Evolutionary conservation across 64 coral and sea anemone species (phyloP).

Genomic region (Catalaphyllia jardinei): DNA sequence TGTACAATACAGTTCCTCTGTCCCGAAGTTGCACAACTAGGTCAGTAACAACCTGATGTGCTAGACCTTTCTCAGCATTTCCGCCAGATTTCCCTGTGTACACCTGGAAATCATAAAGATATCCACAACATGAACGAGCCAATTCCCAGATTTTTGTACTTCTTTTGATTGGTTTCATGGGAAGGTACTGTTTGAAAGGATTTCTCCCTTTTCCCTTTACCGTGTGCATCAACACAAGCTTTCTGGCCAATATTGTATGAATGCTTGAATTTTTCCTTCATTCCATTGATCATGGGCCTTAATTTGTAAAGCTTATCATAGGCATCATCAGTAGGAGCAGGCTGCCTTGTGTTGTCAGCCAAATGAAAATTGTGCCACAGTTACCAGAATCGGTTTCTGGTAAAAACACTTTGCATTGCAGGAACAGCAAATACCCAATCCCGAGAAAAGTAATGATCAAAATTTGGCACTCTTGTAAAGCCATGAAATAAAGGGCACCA

Average conservation of each 20-base stretch:
- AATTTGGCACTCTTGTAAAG: background rate
- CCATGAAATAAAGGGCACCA: too few species aligned
- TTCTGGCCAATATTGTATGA: conserved; percentile 16
- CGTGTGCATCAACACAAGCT: conserved; percentile 31
- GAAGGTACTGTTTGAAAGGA: conserved; percentile 51
- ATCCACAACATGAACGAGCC: conserved; percentile 38
- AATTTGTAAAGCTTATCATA: conserved; percentile 16
- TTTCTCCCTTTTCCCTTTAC: conserved; percentile 34
- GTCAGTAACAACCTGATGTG: conserved; percentile 26
- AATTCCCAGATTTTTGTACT: conserved; percentile 24
- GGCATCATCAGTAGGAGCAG: background rate
- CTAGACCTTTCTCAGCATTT: background rate
- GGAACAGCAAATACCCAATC: background rate
- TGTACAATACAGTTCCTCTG: conserved; percentile 2
- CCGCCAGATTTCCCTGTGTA: conserved; percentile 30
- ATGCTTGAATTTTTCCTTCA: conserved; percentile 20
- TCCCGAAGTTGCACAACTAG: conserved; percentile 26
- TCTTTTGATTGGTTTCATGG: conserved; percentile 48
- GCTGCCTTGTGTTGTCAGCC: background rate
- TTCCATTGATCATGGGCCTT: background rate
- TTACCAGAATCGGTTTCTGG: background rate
- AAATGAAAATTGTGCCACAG: background rate
- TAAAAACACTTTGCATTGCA: background rate
- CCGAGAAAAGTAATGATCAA: background rate
- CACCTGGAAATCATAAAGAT: conserved; percentile 38